Conservation (phyloP, 1,140 invertebrate genomes). For the Meloidogyne hapla region DNA sequence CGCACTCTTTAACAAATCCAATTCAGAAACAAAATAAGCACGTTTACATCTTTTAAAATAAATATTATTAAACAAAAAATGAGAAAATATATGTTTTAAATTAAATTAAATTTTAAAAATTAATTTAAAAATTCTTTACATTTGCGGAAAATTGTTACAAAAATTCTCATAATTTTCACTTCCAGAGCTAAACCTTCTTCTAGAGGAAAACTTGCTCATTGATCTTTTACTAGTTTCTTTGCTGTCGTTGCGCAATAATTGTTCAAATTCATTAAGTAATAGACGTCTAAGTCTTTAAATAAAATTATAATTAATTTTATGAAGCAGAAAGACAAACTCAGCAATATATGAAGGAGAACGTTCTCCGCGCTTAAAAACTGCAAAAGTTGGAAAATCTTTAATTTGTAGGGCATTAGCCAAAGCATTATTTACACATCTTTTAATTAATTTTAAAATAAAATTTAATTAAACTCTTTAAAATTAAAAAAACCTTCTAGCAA, state of each 20-base stretch:
- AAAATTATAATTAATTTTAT: conserved; percentile 12
- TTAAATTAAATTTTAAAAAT: too few relatives aligned
- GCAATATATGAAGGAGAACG: conserved; percentile 47
- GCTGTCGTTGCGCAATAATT: conserved; percentile 32
- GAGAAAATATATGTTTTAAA: too few relatives aligned
- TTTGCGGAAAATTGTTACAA: conserved; percentile 24
- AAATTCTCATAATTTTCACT: neutral
- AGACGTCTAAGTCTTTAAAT: conserved; percentile 42
- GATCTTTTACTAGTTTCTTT: conserved; percentile 19
- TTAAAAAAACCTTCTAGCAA: conserved; percentile 47
- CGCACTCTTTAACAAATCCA: conserved; percentile 63
- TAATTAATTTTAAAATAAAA: neutral
- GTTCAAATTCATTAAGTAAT: conserved; percentile 43
- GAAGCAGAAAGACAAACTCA: conserved; percentile 46
- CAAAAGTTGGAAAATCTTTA: conserved; percentile 56
- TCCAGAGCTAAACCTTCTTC: conserved; percentile 1
- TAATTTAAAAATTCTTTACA: neutral
- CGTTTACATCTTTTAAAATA: conserved; percentile 38
- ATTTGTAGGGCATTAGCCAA: conserved; percentile 53
- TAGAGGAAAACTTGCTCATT: neutral
- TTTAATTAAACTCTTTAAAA: neutral
- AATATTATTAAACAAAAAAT: too few relatives aligned
- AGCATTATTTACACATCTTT: conserved; percentile 40
- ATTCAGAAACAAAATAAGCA: conserved; percentile 61
- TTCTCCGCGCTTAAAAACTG: conserved; percentile 61